Base-by-base conservation (phyloP, 2,797 vertebrate species). In the Poeciliopsis turneri region DNA sequence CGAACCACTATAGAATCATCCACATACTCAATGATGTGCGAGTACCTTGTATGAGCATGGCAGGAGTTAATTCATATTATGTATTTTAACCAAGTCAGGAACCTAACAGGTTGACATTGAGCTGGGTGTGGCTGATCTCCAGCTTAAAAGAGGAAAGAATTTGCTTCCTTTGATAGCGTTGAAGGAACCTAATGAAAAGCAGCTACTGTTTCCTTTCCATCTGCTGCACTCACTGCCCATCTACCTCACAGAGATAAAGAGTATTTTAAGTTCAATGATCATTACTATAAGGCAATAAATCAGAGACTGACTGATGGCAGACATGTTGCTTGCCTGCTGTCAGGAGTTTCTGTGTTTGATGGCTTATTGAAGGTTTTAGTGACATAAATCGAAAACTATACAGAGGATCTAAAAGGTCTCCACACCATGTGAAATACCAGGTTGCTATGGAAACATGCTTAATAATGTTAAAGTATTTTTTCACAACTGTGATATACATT, bases 51-150 rank as follows among this genome's bases (percentile, higher is more conserved):
- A 51, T 23, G 49, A 51, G 49, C 5, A 23, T 20, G 49, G 20
- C 49, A 20, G 20, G 15, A 66, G 79, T 72, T 93, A 92, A 94
- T 93, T 89, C 86, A 72, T 81, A 83, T 92, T 87, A 92, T 92
- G 90, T 90, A 92, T 78, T 88, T 36, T 1, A 1, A 82, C 33
- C 15, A 61, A 59, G 57, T 59, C 28, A 61, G 28, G 33, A 33
- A 61, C 28, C 13, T 2, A 33, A 33, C 16, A 16, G 30, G 28
- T 10, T 59, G n/a, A 18, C 57, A 30, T 10, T 33, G 28, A 33
- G 28, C 30, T 33, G 28, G 59, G 59, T 61, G 30, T 18, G 59
- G 28, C 59, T 16, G 59, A 6, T 61, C 59, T 33, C 59, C 28
- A 61, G 12, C 30, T 61, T 33, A 61, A 61, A 61, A 61, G 59